phyloP scores from a whole-genome alignment of 2,113 vertebrate species.

The Phrynosoma blainvillii region DNA sequence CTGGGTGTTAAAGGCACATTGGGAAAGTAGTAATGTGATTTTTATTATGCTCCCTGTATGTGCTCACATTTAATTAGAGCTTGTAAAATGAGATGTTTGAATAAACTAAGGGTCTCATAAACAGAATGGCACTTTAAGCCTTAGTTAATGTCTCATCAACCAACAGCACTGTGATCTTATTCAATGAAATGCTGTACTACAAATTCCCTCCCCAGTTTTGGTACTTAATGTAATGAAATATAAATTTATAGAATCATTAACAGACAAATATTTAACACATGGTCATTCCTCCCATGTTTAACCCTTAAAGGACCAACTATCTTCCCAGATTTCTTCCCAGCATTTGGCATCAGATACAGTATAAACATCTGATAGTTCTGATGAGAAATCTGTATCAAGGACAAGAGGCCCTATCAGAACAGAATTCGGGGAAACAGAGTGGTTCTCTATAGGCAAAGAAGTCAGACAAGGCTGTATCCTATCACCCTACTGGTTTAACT shows the following conservation, averaged over 20 bases:
- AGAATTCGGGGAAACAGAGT: no score
- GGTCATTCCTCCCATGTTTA: slow-evolving; percentile 6
- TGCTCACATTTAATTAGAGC: background rate
- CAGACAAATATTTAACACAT: slow-evolving; percentile 22
- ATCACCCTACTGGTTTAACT: no score
- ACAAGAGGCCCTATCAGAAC: no score
- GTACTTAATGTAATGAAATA: slow-evolving; percentile 28
- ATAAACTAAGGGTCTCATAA: slow-evolving; percentile 21
- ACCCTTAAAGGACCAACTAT: background rate
- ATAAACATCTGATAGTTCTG: no score
- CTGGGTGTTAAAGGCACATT: background rate
- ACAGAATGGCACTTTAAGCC: accelerated
- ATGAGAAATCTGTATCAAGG: no score
- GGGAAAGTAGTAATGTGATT: background rate
- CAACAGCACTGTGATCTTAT: background rate
- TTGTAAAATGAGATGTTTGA: background rate
- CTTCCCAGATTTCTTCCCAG: no score
- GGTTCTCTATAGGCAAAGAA: no score
- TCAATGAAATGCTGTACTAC: background rate
- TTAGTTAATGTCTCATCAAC: background rate
- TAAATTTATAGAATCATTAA: background rate
- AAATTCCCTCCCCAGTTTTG: slow-evolving; percentile 3
- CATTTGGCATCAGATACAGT: no score
- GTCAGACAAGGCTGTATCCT: no score
- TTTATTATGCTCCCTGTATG: slow-evolving; percentile 3